phyloP scores from a whole-genome alignment of 2,888 invertebrate genomes.

The Byasa hedistus region DNA sequence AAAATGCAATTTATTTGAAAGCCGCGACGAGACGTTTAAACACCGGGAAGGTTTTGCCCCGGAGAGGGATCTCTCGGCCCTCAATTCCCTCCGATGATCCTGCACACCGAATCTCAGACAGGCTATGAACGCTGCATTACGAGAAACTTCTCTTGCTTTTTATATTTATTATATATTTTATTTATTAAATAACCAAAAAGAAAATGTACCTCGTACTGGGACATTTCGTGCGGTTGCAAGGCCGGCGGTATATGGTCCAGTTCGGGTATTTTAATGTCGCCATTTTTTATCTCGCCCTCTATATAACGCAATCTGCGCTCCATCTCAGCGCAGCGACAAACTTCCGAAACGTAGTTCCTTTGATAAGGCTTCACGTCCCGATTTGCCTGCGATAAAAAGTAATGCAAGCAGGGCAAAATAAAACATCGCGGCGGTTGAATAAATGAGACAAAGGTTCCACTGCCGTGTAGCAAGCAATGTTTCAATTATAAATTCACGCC shows the following conservation, averaged over 20 bases:
- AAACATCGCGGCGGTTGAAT: background rate
- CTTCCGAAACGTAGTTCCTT: slow-evolving; percentile 89
- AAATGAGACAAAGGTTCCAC: slow-evolving; percentile 1
- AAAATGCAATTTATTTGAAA: too few species aligned
- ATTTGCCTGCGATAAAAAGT: slow-evolving; percentile 47
- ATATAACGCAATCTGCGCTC: slow-evolving; percentile 88
- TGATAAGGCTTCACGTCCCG: slow-evolving; percentile 87
- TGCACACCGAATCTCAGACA: too few species aligned
- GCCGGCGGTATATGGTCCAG: slow-evolving; percentile 82
- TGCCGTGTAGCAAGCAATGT: slow-evolving; percentile 5
- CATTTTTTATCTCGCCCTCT: slow-evolving; percentile 87
- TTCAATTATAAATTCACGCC: slow-evolving; percentile 8
- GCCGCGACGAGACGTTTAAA: too few species aligned
- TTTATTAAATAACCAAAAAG: too few species aligned
- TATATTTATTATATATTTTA: too few species aligned
- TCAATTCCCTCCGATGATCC: too few species aligned
- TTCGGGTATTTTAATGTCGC: slow-evolving; percentile 82
- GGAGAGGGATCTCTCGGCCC: too few species aligned
- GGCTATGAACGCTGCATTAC: too few species aligned
- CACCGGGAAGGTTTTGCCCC: too few species aligned
- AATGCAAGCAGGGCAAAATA: slow-evolving; percentile 2
- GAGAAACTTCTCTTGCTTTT: too few species aligned
- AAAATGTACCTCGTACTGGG: slow-evolving; percentile 84
- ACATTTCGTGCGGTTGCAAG: slow-evolving; percentile 84
- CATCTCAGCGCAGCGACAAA: slow-evolving; percentile 92